Evolutionary conservation across 2,113 vertebrate species (phyloP).

Genomic region (Nanger granti): DNA sequence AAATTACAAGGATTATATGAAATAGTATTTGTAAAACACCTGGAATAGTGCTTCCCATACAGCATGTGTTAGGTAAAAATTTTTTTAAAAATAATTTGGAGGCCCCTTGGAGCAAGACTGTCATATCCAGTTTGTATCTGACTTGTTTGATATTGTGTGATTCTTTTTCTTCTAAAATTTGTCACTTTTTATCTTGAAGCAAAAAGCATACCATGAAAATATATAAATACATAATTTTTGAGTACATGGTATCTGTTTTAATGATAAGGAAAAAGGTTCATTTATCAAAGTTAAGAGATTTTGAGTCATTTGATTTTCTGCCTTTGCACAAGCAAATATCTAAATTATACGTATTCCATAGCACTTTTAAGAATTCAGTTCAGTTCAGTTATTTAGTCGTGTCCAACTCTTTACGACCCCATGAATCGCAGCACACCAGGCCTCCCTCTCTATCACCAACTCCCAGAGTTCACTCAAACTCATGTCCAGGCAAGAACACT

Average conservation of each 20-base stretch:
- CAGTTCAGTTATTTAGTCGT: too few species aligned
- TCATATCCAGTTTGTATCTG: background rate
- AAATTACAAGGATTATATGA: background rate
- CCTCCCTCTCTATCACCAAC: too few species aligned
- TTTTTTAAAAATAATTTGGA: background rate
- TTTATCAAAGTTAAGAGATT: background rate
- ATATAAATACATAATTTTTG: background rate
- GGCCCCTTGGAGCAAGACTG: background rate
- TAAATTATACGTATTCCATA: background rate
- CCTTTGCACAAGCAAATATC: background rate
- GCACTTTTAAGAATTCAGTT: background rate
- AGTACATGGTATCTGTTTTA: background rate
- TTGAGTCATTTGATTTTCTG: background rate
- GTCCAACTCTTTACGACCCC: too few species aligned
- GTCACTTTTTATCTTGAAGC: background rate
- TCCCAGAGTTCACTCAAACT: too few species aligned
- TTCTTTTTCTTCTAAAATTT: background rate
- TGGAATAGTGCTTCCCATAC: background rate
- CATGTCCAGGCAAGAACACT: too few species aligned
- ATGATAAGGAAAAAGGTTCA: background rate
- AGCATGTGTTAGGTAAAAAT: background rate
- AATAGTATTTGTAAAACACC: background rate
- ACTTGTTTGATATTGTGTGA: background rate
- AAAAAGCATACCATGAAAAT: background rate
- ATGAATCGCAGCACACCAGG: too few species aligned